Percentiles rank a stretch among this genome's conserved stretches.
Evolutionary conservation across 2,888 invertebrate genomes (phyloP).

Genomic region (Megastigmus dorsalis): DNA sequence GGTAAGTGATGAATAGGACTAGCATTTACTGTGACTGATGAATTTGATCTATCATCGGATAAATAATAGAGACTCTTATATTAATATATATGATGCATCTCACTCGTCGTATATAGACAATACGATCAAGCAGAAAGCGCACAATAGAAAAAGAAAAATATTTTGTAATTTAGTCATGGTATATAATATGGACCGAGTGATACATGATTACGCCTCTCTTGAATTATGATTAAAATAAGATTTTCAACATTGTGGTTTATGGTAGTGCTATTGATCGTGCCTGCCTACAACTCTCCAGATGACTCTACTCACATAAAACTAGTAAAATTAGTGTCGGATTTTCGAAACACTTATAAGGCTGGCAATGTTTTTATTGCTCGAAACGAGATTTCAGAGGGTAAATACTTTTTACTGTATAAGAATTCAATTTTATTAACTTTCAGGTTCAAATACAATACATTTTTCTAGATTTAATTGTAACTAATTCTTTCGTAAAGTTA

Average conservation of each 20-base stretch:
- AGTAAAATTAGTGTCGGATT: not conserved
- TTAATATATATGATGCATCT: no score
- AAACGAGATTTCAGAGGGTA: not conserved
- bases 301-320: not conserved
- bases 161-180: no score
- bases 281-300: not conserved
- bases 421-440: not conserved
- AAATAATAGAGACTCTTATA: no score
- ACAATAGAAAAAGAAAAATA: no score
- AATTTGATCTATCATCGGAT: no score
- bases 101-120: no score
- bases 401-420: not conserved
- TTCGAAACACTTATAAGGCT: not conserved
- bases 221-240: not conserved
- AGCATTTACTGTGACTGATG: no score
- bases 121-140: no score
- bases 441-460: not conserved
- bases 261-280: not conserved
- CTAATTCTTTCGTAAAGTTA: not conserved
- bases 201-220: not conserved
- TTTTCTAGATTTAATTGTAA: not conserved
- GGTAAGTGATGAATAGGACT: no score
- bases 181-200: no score
- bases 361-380: not conserved
- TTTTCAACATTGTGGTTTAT: not conserved